Base-by-base conservation (phyloP, 2,888 invertebrate species). In the Catonia carolina region DNA sequence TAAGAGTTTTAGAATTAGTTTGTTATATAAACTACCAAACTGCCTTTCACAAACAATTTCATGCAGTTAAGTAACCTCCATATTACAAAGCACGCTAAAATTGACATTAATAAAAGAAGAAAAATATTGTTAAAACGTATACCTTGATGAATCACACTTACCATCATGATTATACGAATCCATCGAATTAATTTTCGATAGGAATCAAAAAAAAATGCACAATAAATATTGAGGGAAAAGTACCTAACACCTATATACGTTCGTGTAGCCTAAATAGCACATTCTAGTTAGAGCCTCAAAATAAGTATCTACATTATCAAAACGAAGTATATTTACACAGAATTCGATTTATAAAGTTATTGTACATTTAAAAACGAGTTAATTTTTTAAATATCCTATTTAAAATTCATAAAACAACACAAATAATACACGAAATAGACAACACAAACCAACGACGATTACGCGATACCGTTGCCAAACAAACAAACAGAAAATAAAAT, bases 101-200 rank as follows among this genome's bases (percentile, higher is more conserved):
- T n/a, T n/a, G n/a, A n/a, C n/a, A n/a, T n/a, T n/a, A n/a, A n/a
- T n/a, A n/a, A n/a, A n/a, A n/a, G n/a, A n/a, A n/a, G n/a, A n/a
- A n/a, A n/a, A n/a, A n/a, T n/a, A n/a, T n/a, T n/a, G n/a, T n/a
- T n/a, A 27, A 27, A 27, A 27, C 27, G 4, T 27, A 27, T 27
- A 27, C 4, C n/a, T n/a, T n/a, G 4, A 27, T 27, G 8, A 27
- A 27, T 8, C 27, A 37, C 3, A 37, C 14, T n/a, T 42, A 47
- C 47, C 47, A 47, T 47, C 47, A 47, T 47, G 22, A 8, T 47
- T 27, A 47, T 47, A 47, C 10, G 47, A 47, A 47, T 47, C 47
- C 2, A 47, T 23, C 15, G 47, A 47, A 47, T 47, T 27, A 20
- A 47, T 47, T 8, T 7, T 47, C n/a, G n/a, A n/a, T n/a, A n/a